Evolutionary conservation across 2,113 vertebrate genomes (phyloP), one percentile per base, ranked within the genome.

Genomic region (Oreochromis niloticus): DNA sequence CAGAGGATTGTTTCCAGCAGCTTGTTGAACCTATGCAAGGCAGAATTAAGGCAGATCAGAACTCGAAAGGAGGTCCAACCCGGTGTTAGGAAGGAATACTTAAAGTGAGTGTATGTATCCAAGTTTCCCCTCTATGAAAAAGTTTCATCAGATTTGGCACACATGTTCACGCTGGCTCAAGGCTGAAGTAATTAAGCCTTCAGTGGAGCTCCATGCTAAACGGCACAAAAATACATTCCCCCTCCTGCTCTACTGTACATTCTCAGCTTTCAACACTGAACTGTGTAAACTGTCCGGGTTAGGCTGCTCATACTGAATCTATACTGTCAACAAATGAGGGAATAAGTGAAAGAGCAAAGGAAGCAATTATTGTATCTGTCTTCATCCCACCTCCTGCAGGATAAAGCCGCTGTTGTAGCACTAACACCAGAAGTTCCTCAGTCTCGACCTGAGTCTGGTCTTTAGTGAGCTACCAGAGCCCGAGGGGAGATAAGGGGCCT

Each of bases 341-440:
- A 48, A 59, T 34, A 22, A 16, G 32, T 73, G 50, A 54, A 48
- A 82, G 59, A 80, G 88, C 11, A 80, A 71, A 90, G 88, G 87
- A 93, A 83, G 91, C 50, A 79, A 71, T 91, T 75, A 88, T 48
- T 17, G 71, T 73, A 82, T 93, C 90, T 88, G 14, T 82, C 80
- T 54, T 85, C 85, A 61, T 56, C 68, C 22, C 17, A 79, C 81
- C 89, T 92, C 80, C 80, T 46, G 34, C 27, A 78, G 87, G 39
- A 93, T 84, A 94, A 93, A 92, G 91, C 84, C 63, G 32, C 52
- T 55, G 73, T 93, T 91, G 89, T 90, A 75, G 61, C 5, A 4
- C 19, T 24, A 2, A 4, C 55, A 83, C 56, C 81, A 80, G 54
- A 48, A 83, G 43, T 46, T 86, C 66, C 19, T 85, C 52, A 8